A percentile compares a stretch with the other conserved stretches of the same genome.
Evolutionary conservation across 2,888 invertebrate genomes (phyloP).

Genomic region (Pseudococcus jackbeardsleyi): DNA sequence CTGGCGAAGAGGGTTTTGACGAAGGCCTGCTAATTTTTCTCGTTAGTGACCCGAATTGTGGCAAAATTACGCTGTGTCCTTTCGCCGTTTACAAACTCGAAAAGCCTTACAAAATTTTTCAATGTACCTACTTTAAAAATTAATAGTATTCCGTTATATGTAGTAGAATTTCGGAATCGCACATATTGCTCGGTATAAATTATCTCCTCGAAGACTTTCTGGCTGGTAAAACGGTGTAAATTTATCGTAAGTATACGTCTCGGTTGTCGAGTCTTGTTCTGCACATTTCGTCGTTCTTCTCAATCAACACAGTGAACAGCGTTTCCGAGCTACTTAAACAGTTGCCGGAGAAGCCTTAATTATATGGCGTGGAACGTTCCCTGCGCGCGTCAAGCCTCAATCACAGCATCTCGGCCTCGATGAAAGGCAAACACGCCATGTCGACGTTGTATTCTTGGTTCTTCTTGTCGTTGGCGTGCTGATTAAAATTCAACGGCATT

Average conservation of each 20-base stretch:
- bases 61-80: not conserved
- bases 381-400: constrained; percentile 16
- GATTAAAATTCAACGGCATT: constrained; percentile 49
- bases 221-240: not conserved
- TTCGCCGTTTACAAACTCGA: not conserved
- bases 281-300: not conserved
- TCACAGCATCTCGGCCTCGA: constrained; percentile 26
- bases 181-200: not conserved
- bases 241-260: not conserved
- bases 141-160: no score
- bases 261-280: not conserved
- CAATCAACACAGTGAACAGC: not conserved
- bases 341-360: constrained; percentile 5
- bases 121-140: no score
- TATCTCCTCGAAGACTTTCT: not conserved
- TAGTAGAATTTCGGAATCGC: no score
- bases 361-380: constrained; percentile 11
- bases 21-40: constrained; percentile 6
- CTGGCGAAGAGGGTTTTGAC: not conserved
- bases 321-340: constrained; percentile 27
- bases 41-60: not conserved
- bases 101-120: no score
- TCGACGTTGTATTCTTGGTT: not conserved
- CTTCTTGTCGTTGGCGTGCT: not conserved
- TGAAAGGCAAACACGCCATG: constrained; percentile 21